Base-by-base conservation (phyloP, 37 sponge, comb jelly and placozoan genomes). In the Hexactinellida sp. region DNA sequence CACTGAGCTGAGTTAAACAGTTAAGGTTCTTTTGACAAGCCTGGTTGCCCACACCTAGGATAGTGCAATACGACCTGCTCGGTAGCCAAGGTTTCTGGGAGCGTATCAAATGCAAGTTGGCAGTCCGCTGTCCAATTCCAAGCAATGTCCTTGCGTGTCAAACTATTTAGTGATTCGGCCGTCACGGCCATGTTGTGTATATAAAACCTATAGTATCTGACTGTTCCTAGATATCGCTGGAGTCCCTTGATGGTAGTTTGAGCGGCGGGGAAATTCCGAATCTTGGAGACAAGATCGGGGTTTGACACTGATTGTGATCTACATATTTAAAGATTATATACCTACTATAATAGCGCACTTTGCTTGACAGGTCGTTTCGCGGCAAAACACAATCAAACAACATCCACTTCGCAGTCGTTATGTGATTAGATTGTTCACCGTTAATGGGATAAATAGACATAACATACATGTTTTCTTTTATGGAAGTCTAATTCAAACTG, bases 51-150 rank as follows among this genome's bases (percentile, higher is more conserved):
- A 32, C 76, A 63, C 30, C 76, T 63, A 28, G 76, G 32, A 28
- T 63, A 63, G 76, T 23, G 32, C 34, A 63, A 28, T 63, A 63
- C 76, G 76, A 28, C 76, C 76, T 7, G 76, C 25, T 63, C 76
- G 76, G 76, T 63, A 63, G 76, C 76, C 76, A 63, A 28, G 76
- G 76, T 63, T n/a, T 63, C 76, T 63, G 19, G 76, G 76, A 63
- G 76, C 76, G 76, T 32, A 28, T 63, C 76, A 63, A 63, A 63
- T 32, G 76, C 76, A 63, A 63, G 76, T 63, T 63, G 76, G 76
- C 76, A 63, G 5, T 63, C 76, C 76, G 30, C 34, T 63, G 76
- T 63, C 32, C 76, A 63, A 63, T 28, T 63, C 76, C 76, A 63
- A 21, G 76, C 19, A 63, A 23, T 63, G 76, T 63, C 76, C 13